Conservation (phyloP, 1,140 invertebrate genomes). For the Lordiphosa stackelbergi region DNA sequence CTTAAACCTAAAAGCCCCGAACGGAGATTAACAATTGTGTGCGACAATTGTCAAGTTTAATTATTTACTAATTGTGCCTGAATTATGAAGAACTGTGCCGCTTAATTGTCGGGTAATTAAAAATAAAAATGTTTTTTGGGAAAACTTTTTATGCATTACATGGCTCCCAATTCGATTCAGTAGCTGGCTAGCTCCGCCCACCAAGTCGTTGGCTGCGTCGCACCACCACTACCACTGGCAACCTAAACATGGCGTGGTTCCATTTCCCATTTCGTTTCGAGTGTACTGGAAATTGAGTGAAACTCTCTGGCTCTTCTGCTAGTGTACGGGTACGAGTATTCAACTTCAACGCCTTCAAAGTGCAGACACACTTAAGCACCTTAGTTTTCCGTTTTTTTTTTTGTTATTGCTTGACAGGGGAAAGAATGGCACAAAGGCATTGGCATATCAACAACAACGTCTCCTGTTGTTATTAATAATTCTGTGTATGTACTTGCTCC, state of each 20-base stretch:
- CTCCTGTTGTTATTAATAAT: conserved; percentile 53
- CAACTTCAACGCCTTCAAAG: conserved; percentile 46
- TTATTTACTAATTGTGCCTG: conserved; percentile 71
- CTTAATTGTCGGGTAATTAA: conserved; percentile 59
- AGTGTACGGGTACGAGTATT: conserved; percentile 7
- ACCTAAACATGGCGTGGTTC: conserved; percentile 62
- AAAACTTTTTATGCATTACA: conserved; percentile 25
- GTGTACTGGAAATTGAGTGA: conserved; percentile 58
- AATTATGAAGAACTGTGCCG: conserved; percentile 62
- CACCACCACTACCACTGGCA: conserved; percentile 18
- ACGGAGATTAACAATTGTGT: conserved; percentile 54
- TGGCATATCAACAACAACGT: conserved; percentile 33
- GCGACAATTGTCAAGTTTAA: conserved; percentile 65
- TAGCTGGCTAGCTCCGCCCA: conserved; percentile 43
- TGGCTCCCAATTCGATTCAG: conserved; percentile 13
- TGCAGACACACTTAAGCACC: conserved; percentile 32
- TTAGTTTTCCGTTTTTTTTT: background rate
- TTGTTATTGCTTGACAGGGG: background rate
- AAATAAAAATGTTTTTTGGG: conserved; percentile 22
- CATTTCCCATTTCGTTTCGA: conserved; percentile 57
- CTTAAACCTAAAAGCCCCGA: conserved; percentile 24
- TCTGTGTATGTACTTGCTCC: conserved; percentile 1
- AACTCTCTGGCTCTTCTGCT: conserved; percentile 14
- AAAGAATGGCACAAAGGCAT: conserved; percentile 38
- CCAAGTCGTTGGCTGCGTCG: conserved; percentile 18